These are phyloP conservation scores for Bembecia ichneumoniformis DNA, from an alignment of 2,888 invertebrate genomes.

Conservation along the genomic window DNA sequence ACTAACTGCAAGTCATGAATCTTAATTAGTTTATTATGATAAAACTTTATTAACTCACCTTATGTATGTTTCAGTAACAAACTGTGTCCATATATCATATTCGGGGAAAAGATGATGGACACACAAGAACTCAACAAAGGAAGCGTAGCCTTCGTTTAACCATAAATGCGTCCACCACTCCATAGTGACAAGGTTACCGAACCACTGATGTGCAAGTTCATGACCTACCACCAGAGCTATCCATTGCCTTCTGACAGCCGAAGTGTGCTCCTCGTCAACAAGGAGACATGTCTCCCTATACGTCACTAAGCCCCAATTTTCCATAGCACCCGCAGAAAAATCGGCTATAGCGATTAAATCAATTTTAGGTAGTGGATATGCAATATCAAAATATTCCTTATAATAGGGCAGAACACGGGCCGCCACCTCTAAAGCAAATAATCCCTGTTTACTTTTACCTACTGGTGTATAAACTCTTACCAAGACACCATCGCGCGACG, in stretches of 20 bases:
- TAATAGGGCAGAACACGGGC: slow-evolving; percentile 93
- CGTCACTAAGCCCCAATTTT: slow-evolving; percentile 97
- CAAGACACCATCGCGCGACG: slow-evolving; percentile 84
- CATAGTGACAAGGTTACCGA: slow-evolving; percentile 98
- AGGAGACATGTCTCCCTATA: slow-evolving; percentile 92
- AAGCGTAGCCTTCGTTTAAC: slow-evolving; percentile 97
- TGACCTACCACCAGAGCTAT: slow-evolving; percentile 92
- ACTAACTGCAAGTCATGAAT: too few relatives aligned
- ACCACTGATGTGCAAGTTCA: slow-evolving; percentile 98
- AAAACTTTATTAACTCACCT: slow-evolving; percentile 31
- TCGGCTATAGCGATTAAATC: slow-evolving; percentile 97
- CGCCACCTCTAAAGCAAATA: slow-evolving; percentile 94
- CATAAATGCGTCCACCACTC: slow-evolving; percentile 98
- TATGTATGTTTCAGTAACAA: slow-evolving; percentile 90
- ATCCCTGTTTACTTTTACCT: slow-evolving; percentile 92
- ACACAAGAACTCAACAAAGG: slow-evolving; percentile 95
- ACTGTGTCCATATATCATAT: slow-evolving; percentile 97
- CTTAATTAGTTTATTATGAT: too few relatives aligned
- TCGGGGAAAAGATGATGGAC: slow-evolving; percentile 94
- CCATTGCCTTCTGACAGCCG: slow-evolving; percentile 85
- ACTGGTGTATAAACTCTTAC: slow-evolving; percentile 90
- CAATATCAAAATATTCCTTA: slow-evolving; percentile 94
- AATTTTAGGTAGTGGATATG: slow-evolving; percentile 96
- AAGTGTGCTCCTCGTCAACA: slow-evolving; percentile 92
- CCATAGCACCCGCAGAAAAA: slow-evolving; percentile 97